Percentiles rank a stretch among this genome's conserved stretches.
Evolutionary conservation across 2,113 vertebrate species (phyloP).

Genomic region (Mola mola): DNA sequence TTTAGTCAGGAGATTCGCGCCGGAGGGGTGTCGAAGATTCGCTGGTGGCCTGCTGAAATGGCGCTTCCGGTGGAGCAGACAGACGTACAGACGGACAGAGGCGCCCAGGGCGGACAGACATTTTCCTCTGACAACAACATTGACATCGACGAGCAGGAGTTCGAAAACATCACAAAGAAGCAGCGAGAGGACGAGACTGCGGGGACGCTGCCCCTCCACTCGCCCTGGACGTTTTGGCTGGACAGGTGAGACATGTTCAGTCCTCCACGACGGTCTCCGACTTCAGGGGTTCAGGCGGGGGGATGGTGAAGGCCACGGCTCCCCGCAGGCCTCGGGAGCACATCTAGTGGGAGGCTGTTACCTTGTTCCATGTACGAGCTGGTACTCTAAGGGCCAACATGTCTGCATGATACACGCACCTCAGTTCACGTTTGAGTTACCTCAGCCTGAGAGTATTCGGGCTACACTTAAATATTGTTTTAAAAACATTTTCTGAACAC

Average conservation of each 20-base stretch:
- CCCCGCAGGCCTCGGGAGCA: constrained; percentile 40
- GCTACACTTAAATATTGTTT: too few species aligned
- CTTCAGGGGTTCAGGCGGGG: too few species aligned
- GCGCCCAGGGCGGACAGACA: constrained; percentile 64
- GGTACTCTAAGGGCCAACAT: too few species aligned
- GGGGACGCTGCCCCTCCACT: constrained; percentile 78
- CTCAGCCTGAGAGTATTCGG: too few species aligned
- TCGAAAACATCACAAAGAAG: constrained; percentile 81
- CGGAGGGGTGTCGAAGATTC: not conserved
- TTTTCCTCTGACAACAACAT: constrained; percentile 71
- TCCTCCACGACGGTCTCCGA: not conserved
- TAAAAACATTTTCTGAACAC: too few species aligned
- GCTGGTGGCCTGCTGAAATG: constrained; percentile 52
- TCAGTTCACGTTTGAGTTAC: too few species aligned
- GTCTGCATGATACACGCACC: too few species aligned
- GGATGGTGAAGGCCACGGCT: constrained; percentile 44
- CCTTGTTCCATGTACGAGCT: too few species aligned
- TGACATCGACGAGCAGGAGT: constrained; percentile 83
- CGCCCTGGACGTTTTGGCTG: constrained; percentile 85
- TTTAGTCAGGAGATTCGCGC: constrained; percentile 1
- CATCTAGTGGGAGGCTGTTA: constrained; percentile 19
- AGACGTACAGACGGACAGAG: constrained; percentile 71
- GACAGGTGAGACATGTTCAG: constrained; percentile 70
- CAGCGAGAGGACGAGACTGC: constrained; percentile 70
- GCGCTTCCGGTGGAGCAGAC: constrained; percentile 69